phyloP scores from a whole-genome alignment of 2,797 vertebrate species.

The Chloroceryle amazona region DNA sequence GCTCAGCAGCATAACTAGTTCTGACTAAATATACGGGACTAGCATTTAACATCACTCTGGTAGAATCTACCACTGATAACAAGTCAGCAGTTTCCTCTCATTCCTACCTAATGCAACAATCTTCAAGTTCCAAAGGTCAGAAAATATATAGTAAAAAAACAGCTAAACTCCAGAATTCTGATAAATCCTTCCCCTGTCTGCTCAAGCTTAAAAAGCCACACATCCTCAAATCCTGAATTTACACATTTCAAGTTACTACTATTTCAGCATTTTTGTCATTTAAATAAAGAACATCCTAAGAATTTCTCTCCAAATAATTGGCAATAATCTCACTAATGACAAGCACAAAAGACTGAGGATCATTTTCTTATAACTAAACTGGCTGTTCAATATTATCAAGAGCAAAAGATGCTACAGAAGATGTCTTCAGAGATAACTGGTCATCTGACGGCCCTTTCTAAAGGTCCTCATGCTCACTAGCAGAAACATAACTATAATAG shows the following conservation, averaged over 20 bases:
- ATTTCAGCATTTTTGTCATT: not conserved
- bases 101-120: not conserved
- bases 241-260: not conserved
- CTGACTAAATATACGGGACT: not conserved
- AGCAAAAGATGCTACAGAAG: not conserved
- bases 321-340: not conserved
- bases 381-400: not conserved
- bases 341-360: not conserved
- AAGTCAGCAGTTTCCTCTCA: not conserved
- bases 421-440: not conserved
- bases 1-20: not conserved
- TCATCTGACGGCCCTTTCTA: not conserved
- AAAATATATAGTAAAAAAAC: not conserved
- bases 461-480: not conserved
- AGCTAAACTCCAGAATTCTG: not conserved
- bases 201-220: not conserved
- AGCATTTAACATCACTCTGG: not conserved
- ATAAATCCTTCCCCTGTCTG: not conserved
- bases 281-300: not conserved
- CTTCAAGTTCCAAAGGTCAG: constrained; percentile 37
- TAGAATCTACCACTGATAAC: not conserved
- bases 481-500: not conserved
- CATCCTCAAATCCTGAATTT: not conserved
- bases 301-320: not conserved
- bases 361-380: not conserved